phyloP scores from a whole-genome alignment of 2,888 invertebrate species.

The Papilio protenor region DNA sequence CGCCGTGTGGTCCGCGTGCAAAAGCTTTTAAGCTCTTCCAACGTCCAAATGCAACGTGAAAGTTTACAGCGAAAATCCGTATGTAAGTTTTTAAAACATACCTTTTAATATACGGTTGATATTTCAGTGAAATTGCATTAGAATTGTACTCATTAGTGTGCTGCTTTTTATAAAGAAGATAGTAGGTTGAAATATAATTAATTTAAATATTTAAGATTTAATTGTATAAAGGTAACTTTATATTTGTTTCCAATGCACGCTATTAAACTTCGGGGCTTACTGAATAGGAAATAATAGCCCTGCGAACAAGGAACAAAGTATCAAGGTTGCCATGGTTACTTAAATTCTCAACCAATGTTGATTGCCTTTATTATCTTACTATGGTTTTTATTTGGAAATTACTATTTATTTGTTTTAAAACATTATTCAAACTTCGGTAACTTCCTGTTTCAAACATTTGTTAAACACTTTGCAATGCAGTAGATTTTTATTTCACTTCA shows the following conservation, averaged over 20 bases:
- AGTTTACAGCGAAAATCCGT: slow-evolving; percentile 16
- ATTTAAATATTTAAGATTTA: not conserved
- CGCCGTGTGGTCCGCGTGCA: slow-evolving; percentile 22
- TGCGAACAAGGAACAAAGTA: no score
- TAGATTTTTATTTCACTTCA: not conserved
- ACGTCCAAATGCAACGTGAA: slow-evolving; percentile 7
- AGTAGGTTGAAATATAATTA: not conserved
- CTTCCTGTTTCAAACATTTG: no score
- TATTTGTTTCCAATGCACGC: no score
- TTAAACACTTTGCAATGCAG: not conserved
- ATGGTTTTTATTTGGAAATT: no score
- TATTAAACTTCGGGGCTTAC: no score
- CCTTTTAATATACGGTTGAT: slow-evolving; percentile 46
- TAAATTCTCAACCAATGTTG: no score
- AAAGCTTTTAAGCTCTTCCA: slow-evolving; percentile 36
- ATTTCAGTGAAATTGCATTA: not conserved
- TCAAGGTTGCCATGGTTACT: no score
- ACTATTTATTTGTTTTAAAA: no score
- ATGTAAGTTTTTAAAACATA: slow-evolving; percentile 12
- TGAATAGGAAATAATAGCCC: no score
- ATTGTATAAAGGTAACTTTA: no score
- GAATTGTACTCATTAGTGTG: not conserved
- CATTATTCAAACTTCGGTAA: no score
- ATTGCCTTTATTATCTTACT: no score
- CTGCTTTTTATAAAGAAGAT: not conserved